Evolutionary conservation across 1,140 invertebrate genomes (phyloP).

Genomic region (Cyrtorhinus lividipennis): DNA sequence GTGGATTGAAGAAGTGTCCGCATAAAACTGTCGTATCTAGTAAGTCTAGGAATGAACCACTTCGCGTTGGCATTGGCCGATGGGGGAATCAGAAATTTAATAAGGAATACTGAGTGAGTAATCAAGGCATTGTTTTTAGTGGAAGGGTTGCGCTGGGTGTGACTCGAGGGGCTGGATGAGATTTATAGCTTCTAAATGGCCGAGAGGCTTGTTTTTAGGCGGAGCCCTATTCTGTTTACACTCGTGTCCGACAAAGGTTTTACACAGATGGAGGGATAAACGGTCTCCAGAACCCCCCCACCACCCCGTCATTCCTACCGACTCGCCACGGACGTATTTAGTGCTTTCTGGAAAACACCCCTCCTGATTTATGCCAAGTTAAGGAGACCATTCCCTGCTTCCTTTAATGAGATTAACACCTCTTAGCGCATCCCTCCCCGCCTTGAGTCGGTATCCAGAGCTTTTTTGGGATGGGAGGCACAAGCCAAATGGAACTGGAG

Average conservation of each 20-base stretch:
- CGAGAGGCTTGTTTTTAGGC: not conserved
- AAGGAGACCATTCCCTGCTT: not conserved
- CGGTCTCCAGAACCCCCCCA: not conserved
- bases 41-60: too few species aligned
- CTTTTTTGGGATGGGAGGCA: not conserved
- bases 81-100: not conserved
- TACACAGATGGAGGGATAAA: not conserved
- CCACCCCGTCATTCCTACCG: not conserved
- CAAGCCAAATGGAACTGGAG: not conserved
- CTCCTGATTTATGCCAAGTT: slow-evolving; percentile 7
- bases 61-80: too few species aligned
- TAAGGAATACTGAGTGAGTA: not conserved
- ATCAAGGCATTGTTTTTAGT: not conserved
- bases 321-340: not conserved
- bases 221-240: slow-evolving; percentile 4
- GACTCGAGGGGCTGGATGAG: too few species aligned
- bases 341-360: not conserved
- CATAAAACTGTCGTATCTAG: too few species aligned
- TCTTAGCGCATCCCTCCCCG: not conserved
- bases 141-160: not conserved
- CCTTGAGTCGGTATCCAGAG: too few species aligned
- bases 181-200: not conserved
- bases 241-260: not conserved
- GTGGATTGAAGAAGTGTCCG: too few species aligned
- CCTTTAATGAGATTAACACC: slow-evolving; percentile 9